Evolutionary conservation across 2,888 invertebrate genomes (phyloP).

Genomic region (Eucriotettix oculatus): DNA sequence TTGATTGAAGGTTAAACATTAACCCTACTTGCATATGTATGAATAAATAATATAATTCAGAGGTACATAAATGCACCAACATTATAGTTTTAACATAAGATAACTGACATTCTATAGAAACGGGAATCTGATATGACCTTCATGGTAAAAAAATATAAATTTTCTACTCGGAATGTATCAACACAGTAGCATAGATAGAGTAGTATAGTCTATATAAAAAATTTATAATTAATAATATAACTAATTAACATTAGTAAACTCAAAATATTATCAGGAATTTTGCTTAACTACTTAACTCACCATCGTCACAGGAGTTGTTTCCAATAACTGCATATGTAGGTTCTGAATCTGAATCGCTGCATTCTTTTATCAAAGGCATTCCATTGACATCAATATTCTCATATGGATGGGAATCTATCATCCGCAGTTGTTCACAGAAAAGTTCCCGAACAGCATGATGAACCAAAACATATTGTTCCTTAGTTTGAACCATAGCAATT

Average conservation of each 20-base stretch:
- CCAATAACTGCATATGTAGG: slow-evolving; percentile 21
- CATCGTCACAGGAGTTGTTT: slow-evolving; percentile 13
- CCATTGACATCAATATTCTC: slow-evolving; percentile 30
- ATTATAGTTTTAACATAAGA: no score
- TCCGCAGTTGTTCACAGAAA: slow-evolving; percentile 32
- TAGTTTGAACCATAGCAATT: slow-evolving; percentile 34
- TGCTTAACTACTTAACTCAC: slow-evolving; percentile 5
- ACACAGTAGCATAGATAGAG: no score
- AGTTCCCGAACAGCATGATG: slow-evolving; percentile 33
- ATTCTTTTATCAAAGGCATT: slow-evolving; percentile 19
- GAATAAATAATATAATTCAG: no score
- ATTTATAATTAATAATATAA: no score
- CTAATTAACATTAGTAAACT: neutral
- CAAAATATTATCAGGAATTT: neutral
- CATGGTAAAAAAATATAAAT: no score
- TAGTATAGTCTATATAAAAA: no score
- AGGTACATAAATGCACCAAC: no score
- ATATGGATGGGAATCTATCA: slow-evolving; percentile 35
- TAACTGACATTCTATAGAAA: no score
- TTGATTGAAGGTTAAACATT: no score
- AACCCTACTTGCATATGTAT: no score
- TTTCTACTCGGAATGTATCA: no score
- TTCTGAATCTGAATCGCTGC: slow-evolving; percentile 13
- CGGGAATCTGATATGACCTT: no score
- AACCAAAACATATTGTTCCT: slow-evolving; percentile 37